phyloP scores from a whole-genome alignment of 2,113 vertebrate species.

The Pardalotus punctatus region DNA sequence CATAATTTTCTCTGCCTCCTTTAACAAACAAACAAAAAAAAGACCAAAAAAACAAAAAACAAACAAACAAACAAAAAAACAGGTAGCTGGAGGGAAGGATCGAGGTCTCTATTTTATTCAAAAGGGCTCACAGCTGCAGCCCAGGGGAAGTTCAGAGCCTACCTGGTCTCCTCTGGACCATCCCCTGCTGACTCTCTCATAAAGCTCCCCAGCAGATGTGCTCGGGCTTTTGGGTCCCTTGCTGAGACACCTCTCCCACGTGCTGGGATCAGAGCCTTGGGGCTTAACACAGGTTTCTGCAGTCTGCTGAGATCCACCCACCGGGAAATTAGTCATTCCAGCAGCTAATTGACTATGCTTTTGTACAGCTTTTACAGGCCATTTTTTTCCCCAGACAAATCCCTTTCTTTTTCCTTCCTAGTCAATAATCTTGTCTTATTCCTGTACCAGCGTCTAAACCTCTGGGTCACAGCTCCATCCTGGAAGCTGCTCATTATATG shows the following conservation, averaged over 20 bases:
- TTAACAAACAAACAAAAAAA: neutral
- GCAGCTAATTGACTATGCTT: constrained; percentile 17
- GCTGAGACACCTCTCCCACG: neutral
- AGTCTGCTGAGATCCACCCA: constrained; percentile 41
- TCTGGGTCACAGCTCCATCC: neutral
- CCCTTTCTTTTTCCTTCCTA: neutral
- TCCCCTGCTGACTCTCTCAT: neutral
- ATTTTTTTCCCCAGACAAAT: neutral
- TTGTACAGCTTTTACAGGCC: neutral
- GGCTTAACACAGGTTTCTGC: neutral
- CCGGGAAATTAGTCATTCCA: constrained; percentile 57
- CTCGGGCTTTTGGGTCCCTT: neutral
- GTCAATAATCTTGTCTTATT: neutral
- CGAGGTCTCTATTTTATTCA: neutral
- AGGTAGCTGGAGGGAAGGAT: neutral
- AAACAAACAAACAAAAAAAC: neutral
- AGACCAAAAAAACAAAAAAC: too few species aligned
- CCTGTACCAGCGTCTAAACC: neutral
- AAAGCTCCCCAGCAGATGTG: neutral
- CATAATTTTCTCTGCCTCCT: neutral
- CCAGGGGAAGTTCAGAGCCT: neutral
- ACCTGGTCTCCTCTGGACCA: neutral
- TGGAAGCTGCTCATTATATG: neutral
- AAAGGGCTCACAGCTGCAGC: fast-evolving
- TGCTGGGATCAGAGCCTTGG: neutral